Percentiles rank a stretch among this genome's conserved stretches.
Conservation (phyloP, 2,113 vertebrate genomes). For the Paramisgurnus dabryanus region DNA sequence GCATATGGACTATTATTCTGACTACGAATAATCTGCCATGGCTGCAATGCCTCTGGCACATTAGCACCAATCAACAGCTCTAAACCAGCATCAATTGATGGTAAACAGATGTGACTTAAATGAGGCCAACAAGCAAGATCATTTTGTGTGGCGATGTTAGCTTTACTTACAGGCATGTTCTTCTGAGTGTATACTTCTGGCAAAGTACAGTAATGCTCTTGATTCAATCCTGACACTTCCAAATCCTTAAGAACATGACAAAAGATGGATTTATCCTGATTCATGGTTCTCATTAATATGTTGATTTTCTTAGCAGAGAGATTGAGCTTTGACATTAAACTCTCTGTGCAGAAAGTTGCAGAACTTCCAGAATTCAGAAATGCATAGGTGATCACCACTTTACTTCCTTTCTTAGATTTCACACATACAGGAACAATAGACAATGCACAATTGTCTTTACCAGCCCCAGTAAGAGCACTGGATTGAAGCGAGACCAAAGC, state of each 20-base stretch:
- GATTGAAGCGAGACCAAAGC: neutral
- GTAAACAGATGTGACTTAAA: too few relatives aligned
- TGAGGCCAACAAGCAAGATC: too few relatives aligned
- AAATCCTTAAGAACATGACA: neutral
- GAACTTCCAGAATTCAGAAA: neutral
- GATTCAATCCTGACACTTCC: neutral
- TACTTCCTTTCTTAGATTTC: neutral
- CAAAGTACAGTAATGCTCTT: neutral
- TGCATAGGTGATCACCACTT: neutral
- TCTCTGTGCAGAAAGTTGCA: neutral
- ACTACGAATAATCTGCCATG: too few relatives aligned
- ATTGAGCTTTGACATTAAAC: slow-evolving; percentile 2
- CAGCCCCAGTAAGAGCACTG: neutral
- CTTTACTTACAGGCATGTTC: neutral
- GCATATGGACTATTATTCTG: neutral
- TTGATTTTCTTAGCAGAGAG: neutral
- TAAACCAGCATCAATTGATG: too few relatives aligned
- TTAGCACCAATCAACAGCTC: too few relatives aligned
- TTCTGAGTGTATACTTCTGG: neutral
- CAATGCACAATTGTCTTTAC: neutral
- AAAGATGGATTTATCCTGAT: neutral
- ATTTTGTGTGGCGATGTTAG: too few relatives aligned
- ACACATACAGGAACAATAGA: slow-evolving; percentile 4
- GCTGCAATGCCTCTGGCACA: too few relatives aligned
- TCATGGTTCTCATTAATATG: slow-evolving; percentile 7